Percentiles rank a stretch among this genome's conserved stretches.
phyloP scores from a whole-genome alignment of 2,888 invertebrate species.

The Aelia acuminata region DNA sequence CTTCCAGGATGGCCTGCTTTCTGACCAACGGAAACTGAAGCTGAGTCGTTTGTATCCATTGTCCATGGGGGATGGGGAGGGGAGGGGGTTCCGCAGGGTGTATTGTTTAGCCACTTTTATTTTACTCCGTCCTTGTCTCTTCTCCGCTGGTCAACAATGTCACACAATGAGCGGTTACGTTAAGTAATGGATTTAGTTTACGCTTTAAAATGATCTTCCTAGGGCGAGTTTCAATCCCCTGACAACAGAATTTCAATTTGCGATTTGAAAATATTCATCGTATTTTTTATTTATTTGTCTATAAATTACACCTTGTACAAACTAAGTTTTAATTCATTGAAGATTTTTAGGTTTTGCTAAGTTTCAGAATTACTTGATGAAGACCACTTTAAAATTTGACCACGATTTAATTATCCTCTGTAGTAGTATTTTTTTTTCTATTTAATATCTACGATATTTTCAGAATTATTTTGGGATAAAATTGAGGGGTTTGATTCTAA shows the following conservation, averaged over 20 bases:
- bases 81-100: conserved; percentile 26
- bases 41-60: conserved; percentile 36
- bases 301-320: no score
- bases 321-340: no score
- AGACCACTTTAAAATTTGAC: no score
- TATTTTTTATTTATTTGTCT: no score
- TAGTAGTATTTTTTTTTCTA: no score
- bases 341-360: no score
- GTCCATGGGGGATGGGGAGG: not conserved
- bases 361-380: no score
- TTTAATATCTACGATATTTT: no score
- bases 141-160: not conserved
- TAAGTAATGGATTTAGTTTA: not conserved
- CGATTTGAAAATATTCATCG: not conserved
- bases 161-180: not conserved
- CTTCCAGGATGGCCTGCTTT: conserved; percentile 36
- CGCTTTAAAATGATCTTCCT: not conserved
- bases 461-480: no score
- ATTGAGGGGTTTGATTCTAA: no score
- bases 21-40: conserved; percentile 50
- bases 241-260: not conserved
- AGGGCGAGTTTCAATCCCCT: not conserved
- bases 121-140: conserved; percentile 18
- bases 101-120: conserved; percentile 41
- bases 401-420: no score